Conservation (phyloP, 2,888 invertebrate genomes). For the Drosophila robusta region DNA sequence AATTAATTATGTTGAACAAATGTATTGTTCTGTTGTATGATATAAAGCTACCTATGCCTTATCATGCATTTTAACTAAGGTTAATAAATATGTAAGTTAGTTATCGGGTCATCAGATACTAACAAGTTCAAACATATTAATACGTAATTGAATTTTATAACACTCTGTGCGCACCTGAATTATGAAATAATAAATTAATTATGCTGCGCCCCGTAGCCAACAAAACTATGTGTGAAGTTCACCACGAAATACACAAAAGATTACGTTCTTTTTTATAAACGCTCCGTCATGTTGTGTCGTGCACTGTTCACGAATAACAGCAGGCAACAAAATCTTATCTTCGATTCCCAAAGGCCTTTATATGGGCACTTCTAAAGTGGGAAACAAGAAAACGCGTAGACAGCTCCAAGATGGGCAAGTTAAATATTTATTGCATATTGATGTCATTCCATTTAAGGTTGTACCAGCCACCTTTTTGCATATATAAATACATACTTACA, state of each 20-base stretch:
- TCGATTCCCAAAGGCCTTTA: slow-evolving; percentile 69
- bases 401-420: slow-evolving; percentile 72
- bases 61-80: too few species aligned
- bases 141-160: not conserved
- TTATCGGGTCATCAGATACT: not conserved
- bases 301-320: slow-evolving; percentile 23
- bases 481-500: slow-evolving; percentile 46
- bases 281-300: slow-evolving; percentile 7
- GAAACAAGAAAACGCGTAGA: slow-evolving; percentile 62
- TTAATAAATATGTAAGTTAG: too few species aligned
- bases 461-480: slow-evolving; percentile 63
- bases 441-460: slow-evolving; percentile 72
- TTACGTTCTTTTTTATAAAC: slow-evolving; percentile 13
- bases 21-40: too few species aligned
- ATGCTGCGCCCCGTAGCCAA: slow-evolving; percentile 3
- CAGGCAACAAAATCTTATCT: slow-evolving; percentile 53
- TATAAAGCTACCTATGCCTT: too few species aligned
- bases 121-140: not conserved
- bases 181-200: slow-evolving; percentile 20
- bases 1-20: too few species aligned
- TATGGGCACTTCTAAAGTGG: slow-evolving; percentile 60
- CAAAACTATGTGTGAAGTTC: slow-evolving; percentile 26
- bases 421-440: slow-evolving; percentile 79
- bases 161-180: not conserved
- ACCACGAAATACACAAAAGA: slow-evolving; percentile 17